Base-by-base conservation (phyloP, 2,113 vertebrate species). In the Andinoacara biseriatus region DNA sequence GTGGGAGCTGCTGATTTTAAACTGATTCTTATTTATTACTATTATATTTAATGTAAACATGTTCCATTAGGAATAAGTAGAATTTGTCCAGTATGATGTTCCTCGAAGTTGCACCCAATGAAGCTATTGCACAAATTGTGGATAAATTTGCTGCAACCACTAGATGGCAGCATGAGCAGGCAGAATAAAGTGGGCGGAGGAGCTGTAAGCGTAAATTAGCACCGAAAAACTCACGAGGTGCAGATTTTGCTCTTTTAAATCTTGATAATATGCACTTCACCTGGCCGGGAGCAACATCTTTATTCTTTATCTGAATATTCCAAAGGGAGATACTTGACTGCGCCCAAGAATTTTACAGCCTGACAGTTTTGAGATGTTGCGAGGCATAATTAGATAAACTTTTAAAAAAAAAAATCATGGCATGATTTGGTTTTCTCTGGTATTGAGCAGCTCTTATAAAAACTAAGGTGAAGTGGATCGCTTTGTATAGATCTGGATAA, bases 401-500 rank as follows among this genome's bases (percentile, higher is more conserved):
- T 82, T 31, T 1, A 33, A 56, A 38, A 69, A 5, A 46, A 43
- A 38, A 10, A 10, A 38, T 43, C 2, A 18, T 49, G 18, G 78
- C 10, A 72, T n/a, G 15, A 77, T 40, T 10, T 26, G 18, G 13
- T 8, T 10, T 59, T 40, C 59, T 2, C 40, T 58, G 57, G 15
- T 60, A 61, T 75, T 61, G 72, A 82, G 60, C 83, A 81, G 69
- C 60, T 76, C 20, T 7, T 52, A 61, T 58, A 6, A 10, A 31
- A 13, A 72, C 65, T 49, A 14, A 35, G 10, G n/a, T 31, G 20
- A 18, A 52, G 62, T 49, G 10, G 58, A 82, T 82, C 80, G 72
- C 65, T 83, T 58, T 83, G 78, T 72, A 59, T 67, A 83, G 63
- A 86, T 83, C 78, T 82, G 40, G 79, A 78, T 72, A 54, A 89